Evolutionary conservation across 2,888 invertebrate genomes (phyloP), one percentile per base, ranked within the genome.

Genomic region (Sepioteuthis lessoniana): DNA sequence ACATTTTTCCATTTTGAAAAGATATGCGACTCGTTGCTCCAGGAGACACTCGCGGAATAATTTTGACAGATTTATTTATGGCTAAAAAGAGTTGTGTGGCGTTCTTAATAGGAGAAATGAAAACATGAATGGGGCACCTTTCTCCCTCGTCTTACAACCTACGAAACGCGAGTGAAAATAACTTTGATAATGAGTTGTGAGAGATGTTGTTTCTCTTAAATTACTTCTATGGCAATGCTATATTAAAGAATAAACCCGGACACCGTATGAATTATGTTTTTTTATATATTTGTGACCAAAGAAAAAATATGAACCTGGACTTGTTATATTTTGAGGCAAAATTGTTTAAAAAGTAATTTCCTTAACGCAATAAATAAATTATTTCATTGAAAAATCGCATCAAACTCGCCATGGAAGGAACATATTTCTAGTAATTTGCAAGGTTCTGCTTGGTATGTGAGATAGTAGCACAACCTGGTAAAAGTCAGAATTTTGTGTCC

Each of bases 61-160:
- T 76, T 76, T 76, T 76, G 76, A 76, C 76, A 76, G 76, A n/a
- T 76, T 76, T 76, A 76, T 76, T 76, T 76, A n/a, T 76, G 76
- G n/a, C 76, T 35, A n/a, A n/a, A 35, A 35, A 35, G 76, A 35
- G 13, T 76, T 35, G 55, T 3, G 31, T 31, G 31, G 76, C 76
- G 76, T 76, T n/a, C 10, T 76, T 76, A 16, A n/a, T 76, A 10
- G 76, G 76, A 25, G 76, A 76, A 76, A 76, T n/a, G n/a, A 4
- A 76, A 76, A 76, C n/a, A 76, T 76, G n/a, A 76, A 76, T n/a
- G 76, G n/a, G 13, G 25, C n/a, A n/a, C n/a, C 76, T 35, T n/a
- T 35, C n/a, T n/a, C n/a, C 76, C n/a, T n/a, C 16, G n/a, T n/a
- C 76, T n/a, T n/a, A 76, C n/a, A 76, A 35, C 35, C n/a, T 35